Conservation (phyloP, 2,113 vertebrate genomes). For the Pluvianellus socialis region DNA sequence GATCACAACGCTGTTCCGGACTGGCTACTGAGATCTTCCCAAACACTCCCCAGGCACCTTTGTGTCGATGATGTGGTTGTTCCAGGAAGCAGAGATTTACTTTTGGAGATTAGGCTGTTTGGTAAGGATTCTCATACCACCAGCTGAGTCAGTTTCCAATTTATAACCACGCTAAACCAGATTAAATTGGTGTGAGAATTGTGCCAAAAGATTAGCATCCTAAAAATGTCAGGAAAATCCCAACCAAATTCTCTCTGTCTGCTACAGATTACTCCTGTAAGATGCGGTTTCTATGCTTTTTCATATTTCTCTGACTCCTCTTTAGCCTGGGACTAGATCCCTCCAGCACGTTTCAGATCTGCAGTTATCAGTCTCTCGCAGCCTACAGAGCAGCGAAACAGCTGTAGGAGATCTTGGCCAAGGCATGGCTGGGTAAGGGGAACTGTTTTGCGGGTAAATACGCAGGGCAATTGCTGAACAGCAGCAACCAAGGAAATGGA, state of each 20-base stretch:
- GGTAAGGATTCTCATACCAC: neutral
- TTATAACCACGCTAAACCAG: neutral
- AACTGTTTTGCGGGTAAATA: neutral
- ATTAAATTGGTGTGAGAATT: neutral
- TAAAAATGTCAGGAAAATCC: neutral
- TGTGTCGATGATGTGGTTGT: neutral
- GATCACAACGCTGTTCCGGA: neutral
- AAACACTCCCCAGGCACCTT: neutral
- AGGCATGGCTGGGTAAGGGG: neutral
- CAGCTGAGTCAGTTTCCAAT: neutral
- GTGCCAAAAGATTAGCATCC: neutral
- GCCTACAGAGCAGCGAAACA: neutral
- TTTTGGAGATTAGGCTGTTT: conserved; percentile 20
- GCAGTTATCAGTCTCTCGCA: neutral
- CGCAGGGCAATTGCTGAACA: neutral
- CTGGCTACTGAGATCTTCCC: neutral
- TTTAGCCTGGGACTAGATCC: neutral
- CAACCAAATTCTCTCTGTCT: neutral
- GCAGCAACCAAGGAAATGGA: neutral
- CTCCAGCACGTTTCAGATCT: neutral
- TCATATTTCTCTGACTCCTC: neutral
- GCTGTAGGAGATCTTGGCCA: neutral
- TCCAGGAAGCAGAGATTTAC: conserved; percentile 47
- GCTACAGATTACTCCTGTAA: neutral
- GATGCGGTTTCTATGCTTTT: neutral